Conservation (phyloP, 2,888 invertebrate species). For the Apamea anceps region DNA sequence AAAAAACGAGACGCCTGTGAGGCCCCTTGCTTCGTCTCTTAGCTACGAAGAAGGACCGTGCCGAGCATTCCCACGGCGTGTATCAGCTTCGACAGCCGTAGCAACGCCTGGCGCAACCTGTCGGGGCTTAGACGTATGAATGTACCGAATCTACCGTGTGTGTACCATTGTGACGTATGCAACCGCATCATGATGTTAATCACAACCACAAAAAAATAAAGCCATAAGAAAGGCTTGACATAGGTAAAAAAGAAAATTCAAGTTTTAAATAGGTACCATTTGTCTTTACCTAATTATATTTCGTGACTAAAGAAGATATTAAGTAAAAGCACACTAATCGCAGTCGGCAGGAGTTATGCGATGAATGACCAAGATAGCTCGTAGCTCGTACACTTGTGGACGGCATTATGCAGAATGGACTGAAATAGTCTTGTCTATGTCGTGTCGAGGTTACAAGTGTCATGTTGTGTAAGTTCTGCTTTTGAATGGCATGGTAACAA, state of each 20-base stretch:
- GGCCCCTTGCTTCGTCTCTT: no score
- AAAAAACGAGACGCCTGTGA: no score
- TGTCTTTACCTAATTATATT: not conserved
- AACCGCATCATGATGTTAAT: no score
- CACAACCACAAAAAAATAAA: not conserved
- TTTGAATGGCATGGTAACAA: conserved; percentile 12
- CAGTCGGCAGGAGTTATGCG: conserved; percentile 24
- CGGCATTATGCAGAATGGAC: conserved; percentile 41
- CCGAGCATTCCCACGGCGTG: no score
- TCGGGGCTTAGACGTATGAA: no score
- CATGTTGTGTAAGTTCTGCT: conserved; percentile 16
- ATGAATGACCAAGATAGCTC: conserved; percentile 46
- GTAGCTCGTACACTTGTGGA: conserved; percentile 24
- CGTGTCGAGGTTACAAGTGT: conserved; percentile 42
- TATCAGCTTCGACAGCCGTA: no score
- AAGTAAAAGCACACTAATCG: conserved; percentile 22
- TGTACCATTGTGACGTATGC: no score
- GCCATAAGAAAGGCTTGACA: not conserved
- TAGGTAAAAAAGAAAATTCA: not conserved
- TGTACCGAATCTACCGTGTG: no score
- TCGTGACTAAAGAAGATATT: conserved; percentile 36
- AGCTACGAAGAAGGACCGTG: no score
- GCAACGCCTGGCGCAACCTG: no score
- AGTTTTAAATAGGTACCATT: not conserved
- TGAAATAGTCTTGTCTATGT: conserved; percentile 49